Evolutionary conservation across 2,888 invertebrate genomes (phyloP).

Genomic region (Coecobrya sp.): DNA sequence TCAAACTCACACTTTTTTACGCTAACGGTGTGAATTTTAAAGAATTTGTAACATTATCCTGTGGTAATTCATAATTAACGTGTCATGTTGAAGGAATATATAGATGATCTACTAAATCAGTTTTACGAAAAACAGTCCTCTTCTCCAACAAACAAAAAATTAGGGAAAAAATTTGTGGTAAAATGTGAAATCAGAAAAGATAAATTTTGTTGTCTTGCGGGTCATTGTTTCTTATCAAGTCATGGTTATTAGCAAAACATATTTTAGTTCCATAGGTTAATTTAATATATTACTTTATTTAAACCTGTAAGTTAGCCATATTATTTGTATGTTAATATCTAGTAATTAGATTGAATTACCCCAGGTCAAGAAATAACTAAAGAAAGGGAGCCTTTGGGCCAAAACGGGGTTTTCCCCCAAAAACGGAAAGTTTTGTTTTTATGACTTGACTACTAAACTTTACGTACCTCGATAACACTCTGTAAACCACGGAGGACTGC

Average conservation of each 20-base stretch:
- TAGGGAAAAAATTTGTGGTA: not conserved
- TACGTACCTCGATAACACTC: constrained; percentile 85
- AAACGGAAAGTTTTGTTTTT: not conserved
- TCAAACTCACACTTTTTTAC: not conserved
- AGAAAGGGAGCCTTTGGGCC: not conserved
- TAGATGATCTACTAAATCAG: too few relatives aligned
- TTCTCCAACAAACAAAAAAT: not conserved
- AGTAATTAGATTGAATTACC: not conserved
- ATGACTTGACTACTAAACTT: constrained; percentile 40
- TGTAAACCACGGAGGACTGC: constrained; percentile 83
- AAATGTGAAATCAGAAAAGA: not conserved
- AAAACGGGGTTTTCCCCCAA: not conserved
- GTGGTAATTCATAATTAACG: not conserved
- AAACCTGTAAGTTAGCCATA: not conserved
- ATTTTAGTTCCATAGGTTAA: not conserved
- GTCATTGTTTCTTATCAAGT: constrained; percentile 7
- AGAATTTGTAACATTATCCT: not conserved
- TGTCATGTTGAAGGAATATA: not conserved
- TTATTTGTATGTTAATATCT: not conserved
- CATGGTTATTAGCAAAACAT: not conserved
- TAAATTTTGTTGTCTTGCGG: not conserved
- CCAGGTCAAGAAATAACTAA: constrained; percentile 1
- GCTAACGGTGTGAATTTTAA: not conserved
- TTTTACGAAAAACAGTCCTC: too few relatives aligned
- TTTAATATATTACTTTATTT: not conserved